Conservation (phyloP, 2,113 vertebrate species). For the Podocnemis expansa region DNA sequence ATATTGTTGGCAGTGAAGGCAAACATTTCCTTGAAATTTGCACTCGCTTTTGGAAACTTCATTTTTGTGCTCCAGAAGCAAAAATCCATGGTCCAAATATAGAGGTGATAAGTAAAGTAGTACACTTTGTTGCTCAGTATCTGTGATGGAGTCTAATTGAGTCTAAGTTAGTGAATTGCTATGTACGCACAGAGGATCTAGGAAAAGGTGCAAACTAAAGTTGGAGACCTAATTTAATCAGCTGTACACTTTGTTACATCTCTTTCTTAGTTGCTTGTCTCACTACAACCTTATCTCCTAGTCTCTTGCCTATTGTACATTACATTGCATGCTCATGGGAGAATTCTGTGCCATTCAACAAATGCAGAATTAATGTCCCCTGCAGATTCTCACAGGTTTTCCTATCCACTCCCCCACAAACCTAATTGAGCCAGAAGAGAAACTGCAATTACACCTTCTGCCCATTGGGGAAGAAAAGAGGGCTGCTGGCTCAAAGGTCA, state of each 20-base stretch:
- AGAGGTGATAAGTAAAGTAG: background rate
- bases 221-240: background rate
- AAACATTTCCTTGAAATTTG: fast-evolving
- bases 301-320: background rate
- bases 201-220: background rate
- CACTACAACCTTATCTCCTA: fast-evolving
- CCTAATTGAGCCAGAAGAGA: background rate
- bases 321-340: background rate
- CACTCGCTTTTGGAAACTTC: fast-evolving
- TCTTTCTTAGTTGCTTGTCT: background rate
- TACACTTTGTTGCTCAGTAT: background rate
- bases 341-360: background rate
- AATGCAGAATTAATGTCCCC: background rate
- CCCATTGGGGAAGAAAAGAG: background rate
- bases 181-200: fast-evolving
- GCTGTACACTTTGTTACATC: background rate
- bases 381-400: background rate
- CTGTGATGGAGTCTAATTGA: background rate
- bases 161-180: background rate
- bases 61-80: fast-evolving
- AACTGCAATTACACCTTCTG: background rate
- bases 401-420: no score
- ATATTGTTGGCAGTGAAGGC: fast-evolving
- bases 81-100: fast-evolving
- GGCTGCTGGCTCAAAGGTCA: background rate